Percentiles rank a stretch among this genome's conserved stretches.
phyloP scores from a whole-genome alignment of 1,140 invertebrate species.

The Trichogramma pretiosum region DNA sequence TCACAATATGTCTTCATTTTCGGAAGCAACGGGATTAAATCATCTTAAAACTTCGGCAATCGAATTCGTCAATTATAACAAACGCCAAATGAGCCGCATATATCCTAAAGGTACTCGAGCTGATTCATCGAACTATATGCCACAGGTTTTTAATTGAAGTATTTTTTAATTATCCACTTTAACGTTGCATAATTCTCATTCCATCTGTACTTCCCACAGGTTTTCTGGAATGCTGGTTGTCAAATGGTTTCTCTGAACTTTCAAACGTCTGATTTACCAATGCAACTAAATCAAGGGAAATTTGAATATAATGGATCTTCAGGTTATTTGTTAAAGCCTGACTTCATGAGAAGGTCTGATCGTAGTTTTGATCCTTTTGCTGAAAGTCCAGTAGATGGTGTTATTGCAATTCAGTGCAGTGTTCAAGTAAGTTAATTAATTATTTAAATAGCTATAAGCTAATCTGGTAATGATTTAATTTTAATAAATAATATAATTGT shows the following conservation, averaged over 20 bases:
- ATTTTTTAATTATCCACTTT: neutral
- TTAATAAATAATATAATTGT: too few species aligned
- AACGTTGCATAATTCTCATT: too few species aligned
- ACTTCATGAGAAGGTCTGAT: constrained; percentile 96
- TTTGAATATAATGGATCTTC: constrained; percentile 98
- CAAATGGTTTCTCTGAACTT: constrained; percentile 99
- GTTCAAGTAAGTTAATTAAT: constrained; percentile 68
- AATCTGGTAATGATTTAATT: too few species aligned
- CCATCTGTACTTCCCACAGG: constrained; percentile 41
- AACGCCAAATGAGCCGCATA: constrained; percentile 96
- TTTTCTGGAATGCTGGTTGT: constrained; percentile 87
- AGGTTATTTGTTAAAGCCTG: constrained; percentile 95
- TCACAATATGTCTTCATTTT: constrained; percentile 98
- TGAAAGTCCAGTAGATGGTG: constrained; percentile 97
- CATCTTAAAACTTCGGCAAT: constrained; percentile 92
- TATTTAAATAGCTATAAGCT: too few species aligned
- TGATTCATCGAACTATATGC: constrained; percentile 99
- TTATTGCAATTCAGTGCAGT: constrained; percentile 96
- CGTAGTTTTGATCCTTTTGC: constrained; percentile 98
- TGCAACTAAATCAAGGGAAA: constrained; percentile 99
- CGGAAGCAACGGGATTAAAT: constrained; percentile 89
- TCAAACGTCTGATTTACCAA: constrained; percentile 97
- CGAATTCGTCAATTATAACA: constrained; percentile 99
- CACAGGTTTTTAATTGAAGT: constrained; percentile 61
- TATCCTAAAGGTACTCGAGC: constrained; percentile 98